Conservation (phyloP, 1,140 invertebrate genomes). For the Cardiocondyla obscurior region DNA sequence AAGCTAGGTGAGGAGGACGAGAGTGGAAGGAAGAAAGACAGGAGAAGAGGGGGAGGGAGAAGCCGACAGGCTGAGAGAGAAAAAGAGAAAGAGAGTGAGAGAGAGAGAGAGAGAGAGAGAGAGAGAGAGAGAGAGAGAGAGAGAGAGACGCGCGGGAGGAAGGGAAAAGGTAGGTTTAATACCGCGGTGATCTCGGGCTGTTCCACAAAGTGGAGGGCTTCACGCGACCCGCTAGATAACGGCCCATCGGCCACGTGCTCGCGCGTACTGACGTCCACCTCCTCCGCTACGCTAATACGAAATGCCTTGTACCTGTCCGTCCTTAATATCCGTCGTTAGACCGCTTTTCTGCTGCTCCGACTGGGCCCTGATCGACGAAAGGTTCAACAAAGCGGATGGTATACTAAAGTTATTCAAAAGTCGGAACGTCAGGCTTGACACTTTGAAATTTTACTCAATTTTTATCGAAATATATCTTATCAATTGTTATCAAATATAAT, state of each 20-base stretch:
- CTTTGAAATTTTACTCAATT: neutral
- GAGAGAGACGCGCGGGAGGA: neutral
- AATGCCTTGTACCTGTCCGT: neutral
- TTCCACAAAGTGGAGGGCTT: constrained; percentile 68
- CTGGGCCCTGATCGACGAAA: neutral
- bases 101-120: neutral
- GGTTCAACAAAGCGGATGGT: neutral
- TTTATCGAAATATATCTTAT: neutral
- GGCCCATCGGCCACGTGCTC: constrained; percentile 75
- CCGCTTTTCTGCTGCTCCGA: neutral
- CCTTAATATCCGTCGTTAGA: constrained; percentile 13
- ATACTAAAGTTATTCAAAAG: neutral
- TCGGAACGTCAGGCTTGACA: neutral
- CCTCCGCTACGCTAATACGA: neutral
- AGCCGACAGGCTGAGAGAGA: neutral
- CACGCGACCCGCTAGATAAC: constrained; percentile 77
- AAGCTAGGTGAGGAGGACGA: neutral
- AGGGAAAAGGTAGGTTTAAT: constrained; percentile 55
- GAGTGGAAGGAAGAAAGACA: constrained; percentile 7
- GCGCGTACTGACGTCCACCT: constrained; percentile 52
- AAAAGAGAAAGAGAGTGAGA: neutral
- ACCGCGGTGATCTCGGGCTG: constrained; percentile 64
- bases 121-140: neutral
- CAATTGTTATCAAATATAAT: too few species aligned
- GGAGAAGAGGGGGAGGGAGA: neutral